phyloP scores from a whole-genome alignment of 1,140 invertebrate genomes.

The Apis laboriosa region DNA sequence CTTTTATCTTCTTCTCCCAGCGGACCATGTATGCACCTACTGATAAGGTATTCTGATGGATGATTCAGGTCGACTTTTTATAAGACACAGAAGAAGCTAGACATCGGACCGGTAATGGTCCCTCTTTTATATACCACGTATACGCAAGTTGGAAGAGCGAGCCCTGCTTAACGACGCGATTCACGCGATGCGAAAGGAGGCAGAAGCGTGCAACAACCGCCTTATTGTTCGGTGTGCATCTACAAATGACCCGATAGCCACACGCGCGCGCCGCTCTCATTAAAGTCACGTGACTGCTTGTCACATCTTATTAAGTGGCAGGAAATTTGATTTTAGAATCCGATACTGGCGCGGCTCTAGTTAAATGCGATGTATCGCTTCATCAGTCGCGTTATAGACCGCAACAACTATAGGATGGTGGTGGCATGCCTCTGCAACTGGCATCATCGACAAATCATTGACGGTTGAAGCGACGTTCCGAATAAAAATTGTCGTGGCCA shows the following conservation, averaged over 20 bases:
- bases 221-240: slow-evolving; percentile 44
- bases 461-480: background rate
- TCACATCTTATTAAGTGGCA: slow-evolving; percentile 75
- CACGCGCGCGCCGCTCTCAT: slow-evolving; percentile 56
- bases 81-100: slow-evolving; percentile 20
- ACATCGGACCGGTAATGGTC: slow-evolving; percentile 8
- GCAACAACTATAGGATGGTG: background rate
- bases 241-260: slow-evolving; percentile 54
- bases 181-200: slow-evolving; percentile 60
- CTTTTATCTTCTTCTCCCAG: too few relatives aligned
- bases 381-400: slow-evolving; percentile 58
- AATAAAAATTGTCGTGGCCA: background rate
- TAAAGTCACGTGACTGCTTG: slow-evolving; percentile 73
- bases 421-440: background rate
- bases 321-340: slow-evolving; percentile 68
- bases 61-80: slow-evolving; percentile 46
- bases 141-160: slow-evolving; percentile 11
- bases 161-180: slow-evolving; percentile 56
- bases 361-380: slow-evolving; percentile 70
- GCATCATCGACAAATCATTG: slow-evolving; percentile 34
- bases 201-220: slow-evolving; percentile 21
- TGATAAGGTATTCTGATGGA: slow-evolving; percentile 21
- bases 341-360: slow-evolving; percentile 67
- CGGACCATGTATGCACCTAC: too few relatives aligned
- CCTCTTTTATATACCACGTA: slow-evolving; percentile 34